phyloP scores from a whole-genome alignment of 1,140 invertebrate species.

The honey bee (Apis mellifera) region Amel_HAv3.1 CM009932.2:1637001-1637500 shows the following conservation, averaged over 20 bases:
- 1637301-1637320: no score
- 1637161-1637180: slow-evolving; percentile 98
- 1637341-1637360: no score
- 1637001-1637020: slow-evolving; percentile 85
- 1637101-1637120: slow-evolving; percentile 96
- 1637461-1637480: no score
- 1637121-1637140: slow-evolving; percentile 98
- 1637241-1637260: slow-evolving; percentile 97
- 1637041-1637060: slow-evolving; percentile 99
- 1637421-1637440: no score
- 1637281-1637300: no score
- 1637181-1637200: slow-evolving; percentile 91
- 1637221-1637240: slow-evolving; percentile 98
- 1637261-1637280: slow-evolving; percentile 84
- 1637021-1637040: slow-evolving; percentile 99
- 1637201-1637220: slow-evolving; percentile 99
- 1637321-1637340: no score
- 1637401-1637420: slow-evolving; percentile 4
- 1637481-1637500: no score
- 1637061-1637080: slow-evolving; percentile 99
- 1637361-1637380: no score
- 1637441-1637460: no score
- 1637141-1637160: slow-evolving; percentile 95
- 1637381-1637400: neutral
- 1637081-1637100: slow-evolving; percentile 98